Evolutionary conservation across 2,888 invertebrate genomes (phyloP), one percentile per base, ranked within the genome.

Genomic region (Hololepta plana): DNA sequence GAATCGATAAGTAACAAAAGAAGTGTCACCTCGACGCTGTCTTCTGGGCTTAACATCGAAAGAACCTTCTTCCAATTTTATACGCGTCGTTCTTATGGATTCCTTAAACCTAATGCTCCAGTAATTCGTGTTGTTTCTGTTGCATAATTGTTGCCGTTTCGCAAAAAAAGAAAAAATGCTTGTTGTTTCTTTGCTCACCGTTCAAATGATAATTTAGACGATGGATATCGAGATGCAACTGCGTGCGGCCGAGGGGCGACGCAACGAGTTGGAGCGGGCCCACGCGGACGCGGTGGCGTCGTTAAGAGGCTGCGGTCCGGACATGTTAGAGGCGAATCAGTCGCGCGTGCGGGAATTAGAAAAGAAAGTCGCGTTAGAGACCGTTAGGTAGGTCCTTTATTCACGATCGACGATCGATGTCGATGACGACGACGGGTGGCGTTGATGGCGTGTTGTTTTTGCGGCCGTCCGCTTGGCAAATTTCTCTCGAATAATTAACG

Each of bases 261-360:
- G 77, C 35, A 67, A 72, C 10, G 80, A 80, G 46, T 66, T 77
- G 38, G 79, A 79, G 56, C 67, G 75, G 34, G 72, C 77, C 40
- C 80, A 79, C 55, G 58, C 74, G 35, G 80, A 80, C 42, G 76
- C 79, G 42, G 65, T 80, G 44, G 66, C 72, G 41, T 48, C 52
- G 13, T 38, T 55, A 13, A 40, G 62, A 25, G 62, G 62, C 35
- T 61, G 62, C 40, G 61, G 61, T 9, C 55, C 62, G 30, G 79
- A 80, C 40, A 64, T 65, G 19, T 59, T 70, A 33, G 72, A 72
- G 44, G 74, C 75, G 35, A 59, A 77, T 44, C 76, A 84, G 54
- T 82, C 81, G 24, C 68, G 81, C 42, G 81, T 82, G 27, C 68
- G 88, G 37, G 90, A 90, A 54, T 61, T 90, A 38, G 88, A 90